phyloP scores from a whole-genome alignment of 2,888 invertebrate species.

The Lasioglossum oenotherae region DNA sequence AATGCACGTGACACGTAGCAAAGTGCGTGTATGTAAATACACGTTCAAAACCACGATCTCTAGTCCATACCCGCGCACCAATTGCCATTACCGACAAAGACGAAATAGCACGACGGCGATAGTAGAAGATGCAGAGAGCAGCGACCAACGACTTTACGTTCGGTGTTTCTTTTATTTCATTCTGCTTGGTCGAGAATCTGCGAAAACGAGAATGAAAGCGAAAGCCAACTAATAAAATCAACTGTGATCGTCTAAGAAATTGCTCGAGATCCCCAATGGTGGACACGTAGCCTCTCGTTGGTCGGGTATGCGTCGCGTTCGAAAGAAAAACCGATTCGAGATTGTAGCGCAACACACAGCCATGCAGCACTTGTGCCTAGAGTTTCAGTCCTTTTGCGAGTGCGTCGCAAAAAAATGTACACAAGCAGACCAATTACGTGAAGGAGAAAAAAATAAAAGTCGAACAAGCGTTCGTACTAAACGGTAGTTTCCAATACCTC shows the following conservation, averaged over 20 bases:
- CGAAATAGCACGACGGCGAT: not conserved
- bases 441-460: conserved; percentile 49
- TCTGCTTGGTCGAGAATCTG: not conserved
- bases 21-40: no score
- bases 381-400: conserved; percentile 44
- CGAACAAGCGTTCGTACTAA: conserved; percentile 80
- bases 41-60: no score
- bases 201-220: not conserved
- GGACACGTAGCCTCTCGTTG: conserved; percentile 54
- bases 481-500: conserved; percentile 91
- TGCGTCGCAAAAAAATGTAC: conserved; percentile 43
- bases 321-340: conserved; percentile 44
- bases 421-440: conserved; percentile 61
- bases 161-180: not conserved
- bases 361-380: conserved; percentile 79
- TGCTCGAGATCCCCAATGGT: conserved; percentile 24
- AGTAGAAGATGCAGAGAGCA: not conserved
- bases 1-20: no score
- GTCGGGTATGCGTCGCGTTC: conserved; percentile 39
- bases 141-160: not conserved
- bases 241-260: not conserved
- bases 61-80: not conserved
- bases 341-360: conserved; percentile 69
- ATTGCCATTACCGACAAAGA: not conserved
- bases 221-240: not conserved